A percentile compares a stretch with the other conserved stretches of the same genome.
Conservation (phyloP, 1,140 invertebrate genomes). For the Conus ventricosus region DNA sequence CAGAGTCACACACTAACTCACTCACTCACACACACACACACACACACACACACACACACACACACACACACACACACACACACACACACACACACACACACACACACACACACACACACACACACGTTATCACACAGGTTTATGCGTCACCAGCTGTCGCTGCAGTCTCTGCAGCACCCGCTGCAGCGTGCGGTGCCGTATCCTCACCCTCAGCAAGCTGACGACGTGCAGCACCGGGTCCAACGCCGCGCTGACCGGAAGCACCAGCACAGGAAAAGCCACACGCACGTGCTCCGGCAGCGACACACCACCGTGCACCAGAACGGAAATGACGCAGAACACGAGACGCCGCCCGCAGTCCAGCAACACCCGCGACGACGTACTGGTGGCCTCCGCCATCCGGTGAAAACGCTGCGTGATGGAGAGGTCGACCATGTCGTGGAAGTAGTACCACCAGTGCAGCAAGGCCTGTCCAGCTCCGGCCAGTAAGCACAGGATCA, state of each 20-base stretch:
- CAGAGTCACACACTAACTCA: too few species aligned
- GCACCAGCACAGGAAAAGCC: not conserved
- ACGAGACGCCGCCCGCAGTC: not conserved
- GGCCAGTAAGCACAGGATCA: not conserved
- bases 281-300: not conserved
- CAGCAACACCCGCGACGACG: not conserved
- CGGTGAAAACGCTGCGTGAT: not conserved
- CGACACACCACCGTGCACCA: not conserved
- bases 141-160: not conserved
- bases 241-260: constrained; percentile 4
- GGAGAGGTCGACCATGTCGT: not conserved
- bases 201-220: not conserved
- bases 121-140: not conserved
- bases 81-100: too few species aligned
- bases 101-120: too few species aligned
- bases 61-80: too few species aligned
- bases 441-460: not conserved
- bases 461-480: not conserved
- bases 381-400: not conserved
- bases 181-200: not conserved
- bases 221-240: constrained; percentile 1
- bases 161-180: not conserved
- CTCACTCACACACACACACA: too few species aligned
- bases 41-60: too few species aligned
- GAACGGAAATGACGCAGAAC: not conserved